phyloP scores from a whole-genome alignment of 2,888 invertebrate genomes.

The Orthonychiurus folsomi region DNA sequence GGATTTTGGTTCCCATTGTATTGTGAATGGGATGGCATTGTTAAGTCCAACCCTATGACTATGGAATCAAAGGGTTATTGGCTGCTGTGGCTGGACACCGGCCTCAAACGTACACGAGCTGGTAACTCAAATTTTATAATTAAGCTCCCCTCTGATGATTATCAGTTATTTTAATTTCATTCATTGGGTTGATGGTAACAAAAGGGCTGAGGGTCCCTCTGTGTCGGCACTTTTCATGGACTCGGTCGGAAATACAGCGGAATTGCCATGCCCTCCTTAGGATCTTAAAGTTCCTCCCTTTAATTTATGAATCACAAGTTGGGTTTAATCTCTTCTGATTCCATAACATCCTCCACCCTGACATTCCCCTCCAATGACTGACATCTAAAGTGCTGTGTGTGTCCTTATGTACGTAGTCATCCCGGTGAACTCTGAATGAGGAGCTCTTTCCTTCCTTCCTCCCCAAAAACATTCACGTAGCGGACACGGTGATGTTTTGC shows the following conservation, averaged over 20 bases:
- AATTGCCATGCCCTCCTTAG: conserved; percentile 5
- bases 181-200: conserved; percentile 20
- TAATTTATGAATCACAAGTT: neutral
- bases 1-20: neutral
- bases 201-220: neutral
- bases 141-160: conserved; percentile 26
- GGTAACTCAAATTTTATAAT: conserved; percentile 29
- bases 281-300: conserved; percentile 6
- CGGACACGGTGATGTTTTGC: too few relatives aligned
- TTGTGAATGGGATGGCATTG: neutral
- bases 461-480: too few relatives aligned
- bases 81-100: neutral
- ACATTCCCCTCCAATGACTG: conserved; percentile 4
- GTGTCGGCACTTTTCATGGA: neutral
- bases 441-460: too few relatives aligned
- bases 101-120: neutral
- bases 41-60: conserved; percentile 3
- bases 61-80: conserved; percentile 6
- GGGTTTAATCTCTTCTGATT: neutral
- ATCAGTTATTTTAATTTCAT: conserved; percentile 33
- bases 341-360: conserved; percentile 5
- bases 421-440: too few relatives aligned
- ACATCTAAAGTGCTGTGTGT: too few relatives aligned
- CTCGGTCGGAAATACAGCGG: neutral
- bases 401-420: too few relatives aligned